Percentiles rank a stretch among this genome's conserved stretches.
These are phyloP conservation scores for Chydorus sphaericus DNA, from an alignment of 2,888 invertebrate species.

Conservation along the genomic window DNA sequence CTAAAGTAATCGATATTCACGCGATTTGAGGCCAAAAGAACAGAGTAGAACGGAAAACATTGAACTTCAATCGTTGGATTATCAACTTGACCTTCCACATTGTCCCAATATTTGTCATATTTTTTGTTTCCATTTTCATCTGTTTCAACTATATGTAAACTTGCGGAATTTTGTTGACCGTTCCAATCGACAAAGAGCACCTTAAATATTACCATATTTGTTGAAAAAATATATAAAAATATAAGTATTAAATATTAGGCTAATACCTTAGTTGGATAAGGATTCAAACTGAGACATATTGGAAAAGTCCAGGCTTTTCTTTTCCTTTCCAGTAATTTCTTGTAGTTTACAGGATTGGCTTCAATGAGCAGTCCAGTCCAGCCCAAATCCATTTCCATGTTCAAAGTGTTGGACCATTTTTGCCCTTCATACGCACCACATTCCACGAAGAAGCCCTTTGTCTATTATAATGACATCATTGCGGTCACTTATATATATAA, in stretches of 20 bases:
- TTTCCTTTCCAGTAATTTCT: slow-evolving; percentile 23
- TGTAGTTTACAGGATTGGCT: slow-evolving; percentile 27
- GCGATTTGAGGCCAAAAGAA: slow-evolving; percentile 33
- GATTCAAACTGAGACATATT: slow-evolving; percentile 24
- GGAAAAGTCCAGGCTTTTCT: slow-evolving; percentile 26
- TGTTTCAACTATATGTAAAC: too few species aligned
- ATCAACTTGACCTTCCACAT: too few species aligned
- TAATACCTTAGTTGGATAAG: background rate
- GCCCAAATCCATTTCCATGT: slow-evolving; percentile 26
- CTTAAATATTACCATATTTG: slow-evolving; percentile 12
- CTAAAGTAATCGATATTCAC: slow-evolving; percentile 38
- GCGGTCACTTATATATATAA: too few species aligned
- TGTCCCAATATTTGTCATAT: too few species aligned
- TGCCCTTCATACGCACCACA: slow-evolving; percentile 30
- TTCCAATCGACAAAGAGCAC: too few species aligned
- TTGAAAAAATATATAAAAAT: slow-evolving; percentile 1
- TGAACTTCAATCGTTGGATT: slow-evolving; percentile 35
- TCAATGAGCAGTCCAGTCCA: slow-evolving; percentile 29
- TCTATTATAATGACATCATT: too few species aligned
- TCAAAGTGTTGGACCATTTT: slow-evolving; percentile 29
- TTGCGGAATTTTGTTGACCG: too few species aligned
- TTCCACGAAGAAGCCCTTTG: slow-evolving; percentile 15
- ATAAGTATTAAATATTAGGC: background rate
- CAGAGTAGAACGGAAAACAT: slow-evolving; percentile 37
- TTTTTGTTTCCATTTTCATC: too few species aligned